These are phyloP conservation scores for Gymnarchus niloticus DNA, from an alignment of 2,113 vertebrate species.

Conservation along the genomic window DNA sequence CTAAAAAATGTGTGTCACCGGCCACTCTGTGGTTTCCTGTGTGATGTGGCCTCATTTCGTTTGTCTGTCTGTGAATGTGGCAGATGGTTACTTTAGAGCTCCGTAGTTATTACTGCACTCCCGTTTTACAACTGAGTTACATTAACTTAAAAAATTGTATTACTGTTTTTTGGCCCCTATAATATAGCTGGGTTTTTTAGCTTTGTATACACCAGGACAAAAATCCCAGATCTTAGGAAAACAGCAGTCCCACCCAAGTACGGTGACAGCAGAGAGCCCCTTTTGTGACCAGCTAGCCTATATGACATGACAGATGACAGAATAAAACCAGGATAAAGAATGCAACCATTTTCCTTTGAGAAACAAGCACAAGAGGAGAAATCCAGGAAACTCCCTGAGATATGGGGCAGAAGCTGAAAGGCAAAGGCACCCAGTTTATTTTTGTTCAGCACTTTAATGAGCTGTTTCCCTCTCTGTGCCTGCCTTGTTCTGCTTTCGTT, in stretches of 20 bases:
- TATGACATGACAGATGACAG: slow-evolving; percentile 13
- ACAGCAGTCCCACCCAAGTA: not conserved
- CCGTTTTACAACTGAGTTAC: not conserved
- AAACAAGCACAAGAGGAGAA: not conserved
- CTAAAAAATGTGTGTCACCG: slow-evolving; percentile 10
- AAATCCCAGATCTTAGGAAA: not conserved
- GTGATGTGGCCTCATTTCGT: not conserved
- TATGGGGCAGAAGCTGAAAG: not conserved
- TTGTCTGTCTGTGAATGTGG: not conserved
- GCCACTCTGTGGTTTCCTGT: slow-evolving; percentile 8
- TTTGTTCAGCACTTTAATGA: slow-evolving; percentile 12
- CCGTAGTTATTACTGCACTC: not conserved
- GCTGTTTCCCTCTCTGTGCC: not conserved
- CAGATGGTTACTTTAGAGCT: not conserved
- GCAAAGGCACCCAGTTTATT: not conserved
- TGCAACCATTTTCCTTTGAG: slow-evolving; percentile 1
- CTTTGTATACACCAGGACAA: not conserved
- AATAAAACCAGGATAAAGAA: slow-evolving; percentile 17
- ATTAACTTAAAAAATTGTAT: not conserved
- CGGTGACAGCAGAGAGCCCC: not conserved
- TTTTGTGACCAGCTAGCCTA: not conserved
- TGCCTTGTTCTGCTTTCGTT: slow-evolving; percentile 8
- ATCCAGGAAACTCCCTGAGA: slow-evolving; percentile 6
- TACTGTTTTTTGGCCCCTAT: not conserved
- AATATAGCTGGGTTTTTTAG: not conserved